These are phyloP conservation scores for Symphodus melops DNA, from an alignment of 2,113 vertebrate species.

Conservation along the genomic window DNA sequence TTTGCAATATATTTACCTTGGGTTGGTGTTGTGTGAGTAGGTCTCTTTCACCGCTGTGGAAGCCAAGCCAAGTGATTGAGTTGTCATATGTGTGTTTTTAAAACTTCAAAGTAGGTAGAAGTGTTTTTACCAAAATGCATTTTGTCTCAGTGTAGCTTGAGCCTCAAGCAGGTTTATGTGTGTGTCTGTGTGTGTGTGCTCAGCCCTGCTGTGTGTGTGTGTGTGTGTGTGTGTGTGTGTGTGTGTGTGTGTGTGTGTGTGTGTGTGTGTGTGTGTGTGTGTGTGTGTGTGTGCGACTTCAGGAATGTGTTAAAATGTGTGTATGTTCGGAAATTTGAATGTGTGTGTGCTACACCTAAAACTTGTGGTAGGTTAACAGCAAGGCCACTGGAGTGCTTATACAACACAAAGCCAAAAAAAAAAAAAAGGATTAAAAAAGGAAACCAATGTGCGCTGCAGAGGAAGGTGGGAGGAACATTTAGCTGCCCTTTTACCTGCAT, in stretches of 20 bases:
- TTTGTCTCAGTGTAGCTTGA: constrained; percentile 68
- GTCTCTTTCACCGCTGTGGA: constrained; percentile 43
- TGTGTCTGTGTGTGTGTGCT: constrained; percentile 16
- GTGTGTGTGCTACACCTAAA: constrained; percentile 15
- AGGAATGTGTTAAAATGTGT: constrained; percentile 49
- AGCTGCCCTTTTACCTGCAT: constrained; percentile 50
- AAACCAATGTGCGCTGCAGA: constrained; percentile 54
- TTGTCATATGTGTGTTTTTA: constrained; percentile 41
- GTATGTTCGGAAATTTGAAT: constrained; percentile 29
- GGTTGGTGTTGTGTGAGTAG: constrained; percentile 64
- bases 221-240: constrained; percentile 46
- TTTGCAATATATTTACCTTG: constrained; percentile 78
- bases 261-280: constrained; percentile 33
- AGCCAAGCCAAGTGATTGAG: constrained; percentile 43
- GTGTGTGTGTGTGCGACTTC: constrained; percentile 41
- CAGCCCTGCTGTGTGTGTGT: constrained; percentile 45
- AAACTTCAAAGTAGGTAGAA: constrained; percentile 47
- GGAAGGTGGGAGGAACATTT: constrained; percentile 42
- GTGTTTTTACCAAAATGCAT: constrained; percentile 71
- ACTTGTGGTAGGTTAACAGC: constrained; percentile 45
- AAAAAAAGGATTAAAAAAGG: constrained; percentile 56
- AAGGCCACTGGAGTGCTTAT: constrained; percentile 66
- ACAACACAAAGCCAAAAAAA: constrained; percentile 77
- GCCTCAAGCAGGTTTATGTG: constrained; percentile 35
- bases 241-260: constrained; percentile 7